Percentiles rank a stretch among this genome's conserved stretches.
Conservation (phyloP, 1,140 invertebrate species). For the Heliconius nattereri region DNA sequence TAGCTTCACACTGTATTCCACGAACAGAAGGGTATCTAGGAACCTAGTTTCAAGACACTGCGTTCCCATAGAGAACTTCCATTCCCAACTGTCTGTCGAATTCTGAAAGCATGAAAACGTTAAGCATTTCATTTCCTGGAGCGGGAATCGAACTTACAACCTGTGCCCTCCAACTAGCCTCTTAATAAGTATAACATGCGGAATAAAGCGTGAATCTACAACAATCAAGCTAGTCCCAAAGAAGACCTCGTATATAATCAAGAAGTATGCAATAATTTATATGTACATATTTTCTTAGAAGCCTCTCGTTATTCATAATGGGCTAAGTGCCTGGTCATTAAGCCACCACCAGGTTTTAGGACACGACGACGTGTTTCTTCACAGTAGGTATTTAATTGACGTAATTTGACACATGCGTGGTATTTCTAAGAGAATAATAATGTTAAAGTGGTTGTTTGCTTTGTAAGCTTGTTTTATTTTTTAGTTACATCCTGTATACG, state of each 20-base stretch:
- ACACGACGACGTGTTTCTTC: slow-evolving; percentile 11
- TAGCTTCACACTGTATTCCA: background rate
- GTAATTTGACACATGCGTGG: slow-evolving; percentile 22
- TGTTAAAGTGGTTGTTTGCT: background rate
- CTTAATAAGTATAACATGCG: background rate
- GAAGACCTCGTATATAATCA: background rate
- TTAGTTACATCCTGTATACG: no score
- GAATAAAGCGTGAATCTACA: background rate
- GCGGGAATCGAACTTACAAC: background rate
- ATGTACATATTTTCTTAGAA: slow-evolving; percentile 13
- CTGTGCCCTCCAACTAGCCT: background rate
- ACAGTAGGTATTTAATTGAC: slow-evolving; percentile 7
- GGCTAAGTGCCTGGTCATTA: slow-evolving; percentile 18
- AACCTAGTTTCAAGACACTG: no score
- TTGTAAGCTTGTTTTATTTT: no score
- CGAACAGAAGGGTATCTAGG: no score
- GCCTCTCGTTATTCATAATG: background rate
- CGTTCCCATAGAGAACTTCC: no score
- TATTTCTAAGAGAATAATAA: background rate
- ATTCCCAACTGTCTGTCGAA: no score
- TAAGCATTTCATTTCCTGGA: background rate
- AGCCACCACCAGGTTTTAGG: slow-evolving; percentile 11
- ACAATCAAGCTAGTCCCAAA: background rate
- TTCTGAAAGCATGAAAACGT: background rate
- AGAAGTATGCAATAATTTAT: background rate